phyloP scores from a whole-genome alignment of 2,888 invertebrate species.

The Craniophora ligustri region DNA sequence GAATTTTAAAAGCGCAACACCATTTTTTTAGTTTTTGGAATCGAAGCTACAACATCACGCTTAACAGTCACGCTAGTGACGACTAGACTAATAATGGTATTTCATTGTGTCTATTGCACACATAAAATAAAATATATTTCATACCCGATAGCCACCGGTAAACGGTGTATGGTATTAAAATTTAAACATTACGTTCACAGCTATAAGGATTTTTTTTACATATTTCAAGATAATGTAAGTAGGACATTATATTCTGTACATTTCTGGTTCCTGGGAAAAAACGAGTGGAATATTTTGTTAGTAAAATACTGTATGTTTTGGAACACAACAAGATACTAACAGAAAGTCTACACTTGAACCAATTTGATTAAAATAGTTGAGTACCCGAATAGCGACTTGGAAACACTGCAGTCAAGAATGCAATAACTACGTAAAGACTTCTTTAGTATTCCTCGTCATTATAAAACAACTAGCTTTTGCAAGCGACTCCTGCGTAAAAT shows the following conservation, averaged over 20 bases:
- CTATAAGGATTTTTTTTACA: conserved; percentile 28
- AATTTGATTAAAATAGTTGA: neutral
- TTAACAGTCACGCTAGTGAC: too few species aligned
- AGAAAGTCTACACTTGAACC: conserved; percentile 11
- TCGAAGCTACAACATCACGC: too few species aligned
- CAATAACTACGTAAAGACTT: too few species aligned
- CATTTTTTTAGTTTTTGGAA: too few species aligned
- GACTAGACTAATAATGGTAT: too few species aligned
- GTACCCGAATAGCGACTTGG: too few species aligned
- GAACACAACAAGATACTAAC: neutral
- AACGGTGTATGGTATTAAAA: neutral
- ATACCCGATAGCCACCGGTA: neutral
- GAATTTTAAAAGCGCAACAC: too few species aligned
- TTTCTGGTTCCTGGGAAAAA: conserved; percentile 28
- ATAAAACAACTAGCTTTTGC: too few species aligned
- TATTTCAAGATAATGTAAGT: conserved; percentile 48
- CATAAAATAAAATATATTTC: conserved; percentile 10
- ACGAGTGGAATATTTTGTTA: conserved; percentile 41
- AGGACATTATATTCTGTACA: conserved; percentile 32
- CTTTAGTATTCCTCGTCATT: too few species aligned
- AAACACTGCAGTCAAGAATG: too few species aligned
- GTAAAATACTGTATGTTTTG: conserved; percentile 22
- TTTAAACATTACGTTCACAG: conserved; percentile 21
- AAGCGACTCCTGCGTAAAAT: too few species aligned
- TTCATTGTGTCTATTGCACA: too few species aligned